phyloP scores from a whole-genome alignment of 1,140 invertebrate species.

The Drosophila bipectinata region DNA sequence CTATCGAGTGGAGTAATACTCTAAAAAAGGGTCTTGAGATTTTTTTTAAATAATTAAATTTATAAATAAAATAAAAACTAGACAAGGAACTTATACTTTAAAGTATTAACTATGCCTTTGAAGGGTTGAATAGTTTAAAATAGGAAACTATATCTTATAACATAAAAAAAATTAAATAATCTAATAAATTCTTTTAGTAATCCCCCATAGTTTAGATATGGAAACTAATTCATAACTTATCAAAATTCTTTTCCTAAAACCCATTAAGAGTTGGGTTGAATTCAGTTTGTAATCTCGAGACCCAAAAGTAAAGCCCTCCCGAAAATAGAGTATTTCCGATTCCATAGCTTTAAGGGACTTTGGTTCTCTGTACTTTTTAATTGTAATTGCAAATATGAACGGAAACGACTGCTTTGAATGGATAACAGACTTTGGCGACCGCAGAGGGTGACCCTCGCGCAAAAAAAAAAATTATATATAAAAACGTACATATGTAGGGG shows the following conservation, averaged over 20 bases:
- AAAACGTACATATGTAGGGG: neutral
- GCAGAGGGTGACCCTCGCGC: conserved; percentile 12
- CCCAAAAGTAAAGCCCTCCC: neutral
- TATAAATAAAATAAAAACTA: neutral
- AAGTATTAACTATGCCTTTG: too few relatives aligned
- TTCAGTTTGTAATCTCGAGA: neutral
- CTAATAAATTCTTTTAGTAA: too few relatives aligned
- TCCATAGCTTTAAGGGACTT: neutral
- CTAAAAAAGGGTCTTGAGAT: conserved; percentile 3
- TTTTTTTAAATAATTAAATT: neutral
- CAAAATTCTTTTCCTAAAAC: neutral
- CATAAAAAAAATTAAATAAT: too few relatives aligned
- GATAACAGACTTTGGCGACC: conserved; percentile 42
- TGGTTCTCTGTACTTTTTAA: conserved; percentile 24
- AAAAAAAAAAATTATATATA: neutral
- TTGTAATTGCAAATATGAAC: conserved; percentile 77
- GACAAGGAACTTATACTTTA: too few relatives aligned
- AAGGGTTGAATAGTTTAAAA: too few relatives aligned
- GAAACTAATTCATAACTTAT: neutral
- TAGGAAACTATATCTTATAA: too few relatives aligned
- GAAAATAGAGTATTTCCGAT: conserved; percentile 8
- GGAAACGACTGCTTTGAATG: conserved; percentile 70
- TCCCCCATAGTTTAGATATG: neutral
- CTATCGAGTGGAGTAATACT: conserved; percentile 19
- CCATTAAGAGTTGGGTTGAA: too few relatives aligned